A percentile compares a stretch with the other conserved stretches of the same genome.
Conservation (phyloP, 2,113 vertebrate genomes). For the Galemys pyrenaicus region DNA sequence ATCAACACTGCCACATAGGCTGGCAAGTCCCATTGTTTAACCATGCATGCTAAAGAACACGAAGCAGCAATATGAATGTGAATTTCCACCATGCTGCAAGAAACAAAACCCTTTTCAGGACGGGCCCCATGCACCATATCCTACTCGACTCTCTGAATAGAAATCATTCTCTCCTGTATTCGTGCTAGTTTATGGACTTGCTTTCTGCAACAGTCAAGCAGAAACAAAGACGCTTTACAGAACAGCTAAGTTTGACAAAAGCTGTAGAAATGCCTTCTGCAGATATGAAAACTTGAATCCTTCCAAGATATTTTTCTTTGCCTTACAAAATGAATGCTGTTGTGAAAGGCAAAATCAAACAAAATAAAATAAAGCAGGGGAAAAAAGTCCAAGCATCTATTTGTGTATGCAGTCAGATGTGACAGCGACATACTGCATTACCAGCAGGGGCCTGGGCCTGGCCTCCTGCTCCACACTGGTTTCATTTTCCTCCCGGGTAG, state of each 20-base stretch:
- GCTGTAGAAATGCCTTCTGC: conserved; percentile 68
- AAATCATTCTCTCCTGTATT: conserved; percentile 68
- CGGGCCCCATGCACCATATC: conserved; percentile 57
- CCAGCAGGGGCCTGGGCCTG: conserved; percentile 63
- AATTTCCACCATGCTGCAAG: conserved; percentile 62
- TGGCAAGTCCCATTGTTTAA: conserved; percentile 72
- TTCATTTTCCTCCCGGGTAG: conserved; percentile 77
- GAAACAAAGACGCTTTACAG: conserved; percentile 75
- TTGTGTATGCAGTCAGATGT: conserved; percentile 71
- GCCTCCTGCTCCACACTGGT: conserved; percentile 57
- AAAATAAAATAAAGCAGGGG: conserved; percentile 56
- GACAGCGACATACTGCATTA: conserved; percentile 70
- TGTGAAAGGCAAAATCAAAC: conserved; percentile 59
- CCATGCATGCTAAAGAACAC: conserved; percentile 53
- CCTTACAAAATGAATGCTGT: conserved; percentile 56
- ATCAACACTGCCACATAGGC: conserved; percentile 50
- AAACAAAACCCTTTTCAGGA: conserved; percentile 74
- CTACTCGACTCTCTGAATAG: conserved; percentile 50
- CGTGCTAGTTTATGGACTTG: conserved; percentile 61
- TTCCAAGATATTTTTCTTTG: conserved; percentile 46
- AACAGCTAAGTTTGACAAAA: conserved; percentile 66
- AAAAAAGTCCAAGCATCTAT: conserved; percentile 55
- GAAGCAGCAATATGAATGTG: conserved; percentile 58
- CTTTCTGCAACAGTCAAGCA: conserved; percentile 58
- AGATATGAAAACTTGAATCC: conserved; percentile 67